Evolutionary conservation across 2,113 vertebrate species (phyloP).

Genomic region (Microcebus murinus): DNA sequence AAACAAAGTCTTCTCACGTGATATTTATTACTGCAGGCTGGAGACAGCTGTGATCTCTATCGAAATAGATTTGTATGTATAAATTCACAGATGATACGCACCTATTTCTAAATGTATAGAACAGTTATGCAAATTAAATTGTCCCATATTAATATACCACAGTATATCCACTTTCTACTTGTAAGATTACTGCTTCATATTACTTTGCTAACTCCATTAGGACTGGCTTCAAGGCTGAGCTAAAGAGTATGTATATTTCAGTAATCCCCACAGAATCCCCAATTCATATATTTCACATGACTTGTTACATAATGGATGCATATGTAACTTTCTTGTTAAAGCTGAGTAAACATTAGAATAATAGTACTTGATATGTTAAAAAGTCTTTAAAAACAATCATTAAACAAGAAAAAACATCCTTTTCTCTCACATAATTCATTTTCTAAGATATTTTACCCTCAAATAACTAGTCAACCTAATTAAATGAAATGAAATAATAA

Average conservation of each 20-base stretch:
- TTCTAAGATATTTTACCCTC: background rate
- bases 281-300: constrained; percentile 54
- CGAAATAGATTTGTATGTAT: background rate
- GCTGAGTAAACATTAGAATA: constrained; percentile 56
- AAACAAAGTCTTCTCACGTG: background rate
- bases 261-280: background rate
- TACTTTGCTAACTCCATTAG: background rate
- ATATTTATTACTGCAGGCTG: background rate
- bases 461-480: background rate
- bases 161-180: background rate
- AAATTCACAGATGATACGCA: background rate
- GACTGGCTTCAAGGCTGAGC: background rate
- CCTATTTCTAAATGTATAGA: background rate
- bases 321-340: constrained; percentile 35
- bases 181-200: background rate
- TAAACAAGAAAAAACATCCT: constrained; percentile 2
- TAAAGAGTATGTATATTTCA: background rate
- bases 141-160: background rate
- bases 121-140: background rate
- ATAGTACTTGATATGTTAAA: constrained; percentile 20
- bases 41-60: background rate
- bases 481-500: background rate
- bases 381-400: constrained; percentile 22
- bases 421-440: background rate
- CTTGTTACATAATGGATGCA: constrained; percentile 58